phyloP scores from a whole-genome alignment of 2,797 vertebrate species.

The Octomys mimax region DNA sequence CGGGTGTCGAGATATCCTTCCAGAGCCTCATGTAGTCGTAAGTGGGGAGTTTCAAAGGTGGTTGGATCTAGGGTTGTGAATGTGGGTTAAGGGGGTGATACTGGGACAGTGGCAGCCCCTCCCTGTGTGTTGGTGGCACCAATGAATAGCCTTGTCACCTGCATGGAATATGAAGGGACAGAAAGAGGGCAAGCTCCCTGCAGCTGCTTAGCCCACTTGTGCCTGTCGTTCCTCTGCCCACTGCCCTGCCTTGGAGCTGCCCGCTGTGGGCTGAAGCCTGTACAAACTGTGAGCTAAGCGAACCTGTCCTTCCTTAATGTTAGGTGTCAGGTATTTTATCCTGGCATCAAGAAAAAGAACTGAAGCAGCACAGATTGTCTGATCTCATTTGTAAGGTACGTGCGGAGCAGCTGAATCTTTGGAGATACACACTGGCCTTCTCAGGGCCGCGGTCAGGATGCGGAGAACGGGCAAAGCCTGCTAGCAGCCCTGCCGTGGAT shows the following conservation, averaged over 20 bases:
- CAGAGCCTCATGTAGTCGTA: neutral
- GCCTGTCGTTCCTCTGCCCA: neutral
- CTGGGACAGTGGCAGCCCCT: neutral
- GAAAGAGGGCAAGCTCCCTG: neutral
- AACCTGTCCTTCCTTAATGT: neutral
- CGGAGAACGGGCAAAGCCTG: no score
- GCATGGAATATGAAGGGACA: neutral
- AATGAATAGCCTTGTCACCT: neutral
- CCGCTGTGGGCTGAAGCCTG: neutral
- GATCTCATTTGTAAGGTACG: neutral
- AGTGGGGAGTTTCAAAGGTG: neutral
- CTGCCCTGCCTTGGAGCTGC: neutral
- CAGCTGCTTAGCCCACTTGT: neutral
- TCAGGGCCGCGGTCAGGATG: accelerated
- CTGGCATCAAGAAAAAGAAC: neutral
- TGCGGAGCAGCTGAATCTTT: neutral
- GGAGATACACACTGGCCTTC: neutral
- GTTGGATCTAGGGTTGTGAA: neutral
- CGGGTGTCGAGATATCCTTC: neutral
- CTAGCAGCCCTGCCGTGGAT: neutral
- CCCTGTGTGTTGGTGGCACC: neutral
- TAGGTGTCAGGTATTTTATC: neutral
- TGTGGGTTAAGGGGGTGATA: neutral
- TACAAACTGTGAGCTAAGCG: neutral
- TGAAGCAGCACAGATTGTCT: neutral